Conservation (phyloP, 2,113 vertebrate genomes). For the Amia ocellicauda region DNA sequence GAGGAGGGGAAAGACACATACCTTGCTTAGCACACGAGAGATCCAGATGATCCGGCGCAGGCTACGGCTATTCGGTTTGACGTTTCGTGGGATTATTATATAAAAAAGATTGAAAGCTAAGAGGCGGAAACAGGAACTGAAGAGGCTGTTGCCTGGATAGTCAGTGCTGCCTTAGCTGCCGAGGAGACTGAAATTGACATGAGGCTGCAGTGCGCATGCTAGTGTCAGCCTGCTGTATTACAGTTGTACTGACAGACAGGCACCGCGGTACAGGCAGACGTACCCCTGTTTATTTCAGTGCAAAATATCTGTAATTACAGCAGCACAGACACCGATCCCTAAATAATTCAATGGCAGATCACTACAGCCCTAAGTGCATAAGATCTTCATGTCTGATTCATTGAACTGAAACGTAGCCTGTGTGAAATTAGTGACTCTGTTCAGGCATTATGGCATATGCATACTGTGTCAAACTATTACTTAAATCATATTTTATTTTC, state of each 20-base stretch:
- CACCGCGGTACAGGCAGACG: conserved; percentile 6
- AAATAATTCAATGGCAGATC: no score
- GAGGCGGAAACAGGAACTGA: conserved; percentile 59
- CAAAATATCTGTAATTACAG: no score
- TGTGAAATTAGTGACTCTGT: no score
- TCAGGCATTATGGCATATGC: no score
- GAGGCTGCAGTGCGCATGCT: conserved; percentile 54
- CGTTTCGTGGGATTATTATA: conserved; percentile 38
- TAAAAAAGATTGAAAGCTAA: conserved; percentile 33
- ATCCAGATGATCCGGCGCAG: conserved; percentile 45
- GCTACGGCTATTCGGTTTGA: conserved; percentile 29
- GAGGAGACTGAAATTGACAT: conserved; percentile 33
- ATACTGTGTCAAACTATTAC: no score
- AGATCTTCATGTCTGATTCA: no score
- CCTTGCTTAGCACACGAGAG: conserved; percentile 39
- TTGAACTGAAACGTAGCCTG: no score
- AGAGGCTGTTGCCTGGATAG: conserved; percentile 35
- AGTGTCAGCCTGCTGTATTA: conserved; percentile 49
- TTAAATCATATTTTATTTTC: no score
- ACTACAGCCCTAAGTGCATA: no score
- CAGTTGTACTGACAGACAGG: conserved; percentile 27
- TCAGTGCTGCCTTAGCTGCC: conserved; percentile 43
- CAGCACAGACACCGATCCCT: no score
- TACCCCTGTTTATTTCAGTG: not conserved
- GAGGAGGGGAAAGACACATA: conserved; percentile 29